Evolutionary conservation across 2,797 vertebrate genomes (phyloP), one percentile per base, ranked within the genome.

Genomic region (Prunella strophiata): DNA sequence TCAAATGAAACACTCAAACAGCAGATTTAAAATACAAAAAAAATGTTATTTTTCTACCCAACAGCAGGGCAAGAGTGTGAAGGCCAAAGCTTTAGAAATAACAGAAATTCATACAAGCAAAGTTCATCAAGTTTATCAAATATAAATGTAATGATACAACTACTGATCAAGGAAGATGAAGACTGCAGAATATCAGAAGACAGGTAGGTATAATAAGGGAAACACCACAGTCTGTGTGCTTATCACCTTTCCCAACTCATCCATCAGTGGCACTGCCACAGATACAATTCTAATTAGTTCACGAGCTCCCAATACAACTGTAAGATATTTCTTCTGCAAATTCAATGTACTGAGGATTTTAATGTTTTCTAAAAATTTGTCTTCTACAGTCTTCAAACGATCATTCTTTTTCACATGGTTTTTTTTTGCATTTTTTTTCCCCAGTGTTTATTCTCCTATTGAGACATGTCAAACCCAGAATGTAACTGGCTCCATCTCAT

Each of bases 401-500:
- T 36, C 15, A 22, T 30, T 55, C 4, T 59, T 87, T 40, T 65
- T 16, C 13, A 16, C 6, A 7, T 5, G 2, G 11, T 21, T 50
- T 67, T 34, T 25, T 27, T 27, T 40, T 66, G 11, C 3, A 2
- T 2, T 9, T 16, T 40, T 71, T 52, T 65, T 72, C 17, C 7
- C 36, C 40, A 52, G 13, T 67, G 38, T 50, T 87, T 85, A 15
- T 83, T 80, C 25, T 87, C 13, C 32, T 43, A 4, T 32, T 50
- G 22, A 83, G 47, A 55, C 34, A 42, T 1, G 1, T 40, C 16
- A 76, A 74, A 72, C 11, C 20, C 36, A 57, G 47, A 71, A 83
- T 34, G 40, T 9, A 80, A 79, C 30, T 36, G 13, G 23, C 23
- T 77, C 1, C 0, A 1, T 83, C 36, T 59, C 52, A 79, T 0